Base-by-base conservation (phyloP, 23 tunicate species). In the Halocynthia roretzi region DNA sequence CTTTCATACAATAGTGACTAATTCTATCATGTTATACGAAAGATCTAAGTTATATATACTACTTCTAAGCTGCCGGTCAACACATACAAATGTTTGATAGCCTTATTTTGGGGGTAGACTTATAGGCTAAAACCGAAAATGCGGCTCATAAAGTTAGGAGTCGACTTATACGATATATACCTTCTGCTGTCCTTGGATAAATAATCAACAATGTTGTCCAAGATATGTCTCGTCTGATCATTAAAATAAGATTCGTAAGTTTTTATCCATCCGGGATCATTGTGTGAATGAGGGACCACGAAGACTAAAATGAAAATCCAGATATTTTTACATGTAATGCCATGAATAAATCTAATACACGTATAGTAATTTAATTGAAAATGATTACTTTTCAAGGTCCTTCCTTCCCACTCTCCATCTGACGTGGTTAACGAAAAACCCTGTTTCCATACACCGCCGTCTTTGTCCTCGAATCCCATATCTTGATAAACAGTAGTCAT, bases 391-490 rank as follows among this genome's bases (percentile, higher is more conserved):
- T 86, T 85, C 50, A 96, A 65, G 62, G 85, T 85, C 71, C 71
- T 79, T 48, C 80, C 89, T 7, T 49, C 21, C 99, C 99, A 96
- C 69, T 96, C 99, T 12, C 71, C 64, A 76, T 96, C 99, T 6
- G 80, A 76, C 7, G 99, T 90, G 9, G 63, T 40, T 7, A 96
- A 85, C 6, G 65, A 67, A 80, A 62, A 96, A 20, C 99, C 99
- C 76, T 96, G 99, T 83, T 96, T 96, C 99, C 99, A 96, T 6
- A 96, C 99, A 0, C 99, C 99, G 15, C 99, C 99, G 78, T 96
- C 87, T 6, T 51, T 71, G 60, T 96, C 96, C 23, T 72, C 77
- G 68, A 89, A 96, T 53, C 85, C 85, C 62, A 84, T 71, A 19
- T 67, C 64, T 7, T 81, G 82, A 54, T 83, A 86, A 54, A 84